Evolutionary conservation across 2,113 vertebrate genomes (phyloP).

Genomic region (Lepus timidus): DNA sequence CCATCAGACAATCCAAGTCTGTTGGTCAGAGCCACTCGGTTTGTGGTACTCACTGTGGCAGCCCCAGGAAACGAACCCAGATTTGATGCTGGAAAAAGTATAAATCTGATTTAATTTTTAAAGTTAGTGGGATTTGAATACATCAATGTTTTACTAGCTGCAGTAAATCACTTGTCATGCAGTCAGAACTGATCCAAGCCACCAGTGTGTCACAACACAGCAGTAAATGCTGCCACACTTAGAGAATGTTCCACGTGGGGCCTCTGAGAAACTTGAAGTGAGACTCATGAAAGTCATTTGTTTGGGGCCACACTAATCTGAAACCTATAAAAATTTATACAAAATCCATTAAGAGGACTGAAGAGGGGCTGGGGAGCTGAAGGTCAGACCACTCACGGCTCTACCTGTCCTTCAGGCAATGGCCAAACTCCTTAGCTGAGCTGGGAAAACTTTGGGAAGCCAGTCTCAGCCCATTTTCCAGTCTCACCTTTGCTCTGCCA

Average conservation of each 20-base stretch:
- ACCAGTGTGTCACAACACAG: background rate
- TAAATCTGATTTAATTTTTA: background rate
- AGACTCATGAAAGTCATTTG: background rate
- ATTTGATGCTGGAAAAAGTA: constrained; percentile 1
- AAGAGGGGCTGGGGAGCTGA: background rate
- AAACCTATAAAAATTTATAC: background rate
- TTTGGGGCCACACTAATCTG: background rate
- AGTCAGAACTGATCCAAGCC: background rate
- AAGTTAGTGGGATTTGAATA: background rate
- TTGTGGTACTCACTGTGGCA: background rate
- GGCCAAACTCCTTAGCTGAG: background rate
- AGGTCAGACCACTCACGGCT: background rate
- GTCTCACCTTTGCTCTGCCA: background rate
- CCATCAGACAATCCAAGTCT: background rate
- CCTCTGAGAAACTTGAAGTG: background rate
- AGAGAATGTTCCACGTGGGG: background rate
- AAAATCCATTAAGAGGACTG: background rate
- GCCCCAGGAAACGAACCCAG: background rate
- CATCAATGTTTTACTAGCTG: background rate
- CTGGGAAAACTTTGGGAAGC: background rate
- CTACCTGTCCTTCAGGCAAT: background rate
- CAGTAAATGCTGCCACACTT: background rate
- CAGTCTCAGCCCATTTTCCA: background rate
- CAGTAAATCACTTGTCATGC: background rate
- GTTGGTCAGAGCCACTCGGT: background rate